A percentile compares a stretch with the other conserved stretches of the same genome.
These are phyloP conservation scores for Mesaphorura yosii DNA, from an alignment of 1,140 invertebrate species.

Conservation along the genomic window DNA sequence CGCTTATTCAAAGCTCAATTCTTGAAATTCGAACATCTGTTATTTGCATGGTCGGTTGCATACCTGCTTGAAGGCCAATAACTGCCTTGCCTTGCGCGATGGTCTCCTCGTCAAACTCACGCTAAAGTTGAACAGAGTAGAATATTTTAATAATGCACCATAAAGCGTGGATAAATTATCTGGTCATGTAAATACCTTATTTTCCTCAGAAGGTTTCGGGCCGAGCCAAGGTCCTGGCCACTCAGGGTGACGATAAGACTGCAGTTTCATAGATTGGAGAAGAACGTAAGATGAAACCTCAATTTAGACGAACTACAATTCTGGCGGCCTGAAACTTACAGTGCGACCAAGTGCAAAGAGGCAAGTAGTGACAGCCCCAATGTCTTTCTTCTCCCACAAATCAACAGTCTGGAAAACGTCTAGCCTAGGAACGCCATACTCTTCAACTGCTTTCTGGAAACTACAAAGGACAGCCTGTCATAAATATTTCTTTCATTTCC, in stretches of 20 bases:
- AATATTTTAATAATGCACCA: no score
- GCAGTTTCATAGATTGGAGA: neutral
- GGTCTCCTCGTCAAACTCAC: slow-evolving; percentile 80
- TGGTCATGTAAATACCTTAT: no score
- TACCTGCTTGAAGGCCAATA: slow-evolving; percentile 82
- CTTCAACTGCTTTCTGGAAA: slow-evolving; percentile 74
- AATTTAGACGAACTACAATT: neutral
- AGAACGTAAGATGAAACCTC: neutral
- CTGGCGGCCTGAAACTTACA: slow-evolving; percentile 42
- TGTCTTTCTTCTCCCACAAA: slow-evolving; percentile 85
- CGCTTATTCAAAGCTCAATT: no score
- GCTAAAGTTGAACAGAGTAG: no score
- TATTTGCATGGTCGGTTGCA: no score
- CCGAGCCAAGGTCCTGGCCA: slow-evolving; percentile 74
- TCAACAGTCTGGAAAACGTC: slow-evolving; percentile 92
- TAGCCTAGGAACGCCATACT: slow-evolving; percentile 74
- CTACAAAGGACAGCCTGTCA: slow-evolving; percentile 38
- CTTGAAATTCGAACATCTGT: no score
- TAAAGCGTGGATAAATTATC: no score
- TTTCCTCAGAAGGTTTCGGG: slow-evolving; percentile 71
- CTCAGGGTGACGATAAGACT: slow-evolving; percentile 78
- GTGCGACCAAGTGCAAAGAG: slow-evolving; percentile 78
- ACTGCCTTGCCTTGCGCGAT: slow-evolving; percentile 56
- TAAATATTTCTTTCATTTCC: neutral
- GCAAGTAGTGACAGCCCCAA: slow-evolving; percentile 72